Percentiles rank a stretch among this genome's conserved stretches.
Evolutionary conservation across 2,113 vertebrate species (phyloP).

Genomic region (Hippoglossus stenolepis): DNA sequence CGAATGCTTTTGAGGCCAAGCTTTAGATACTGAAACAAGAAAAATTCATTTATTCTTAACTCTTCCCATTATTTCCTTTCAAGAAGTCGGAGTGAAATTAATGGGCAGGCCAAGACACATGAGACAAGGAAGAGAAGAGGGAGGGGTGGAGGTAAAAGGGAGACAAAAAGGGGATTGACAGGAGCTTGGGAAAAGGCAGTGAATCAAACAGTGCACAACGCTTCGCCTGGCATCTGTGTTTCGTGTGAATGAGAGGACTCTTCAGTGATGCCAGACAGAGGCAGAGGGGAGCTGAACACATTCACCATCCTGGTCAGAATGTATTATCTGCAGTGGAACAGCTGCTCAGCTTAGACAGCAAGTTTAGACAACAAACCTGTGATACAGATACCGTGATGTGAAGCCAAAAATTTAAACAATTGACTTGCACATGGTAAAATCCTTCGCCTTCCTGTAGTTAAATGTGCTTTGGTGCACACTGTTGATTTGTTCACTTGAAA

Average conservation of each 20-base stretch:
- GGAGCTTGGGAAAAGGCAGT: neutral
- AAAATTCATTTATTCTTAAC: slow-evolving; percentile 13
- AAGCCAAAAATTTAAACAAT: neutral
- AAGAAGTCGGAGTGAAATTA: neutral
- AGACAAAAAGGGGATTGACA: slow-evolving; percentile 19
- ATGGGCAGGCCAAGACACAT: neutral
- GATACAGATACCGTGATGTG: neutral
- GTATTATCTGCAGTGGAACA: slow-evolving; percentile 22
- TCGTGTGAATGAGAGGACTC: slow-evolving; percentile 8
- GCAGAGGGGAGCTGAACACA: slow-evolving; percentile 6
- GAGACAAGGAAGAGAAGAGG: neutral
- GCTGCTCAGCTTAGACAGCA: slow-evolving; percentile 1
- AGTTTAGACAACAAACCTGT: neutral
- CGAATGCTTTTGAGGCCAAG: neutral
- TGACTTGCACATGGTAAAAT: neutral
- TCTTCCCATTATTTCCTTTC: slow-evolving; percentile 1
- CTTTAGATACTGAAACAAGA: neutral
- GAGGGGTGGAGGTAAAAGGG: neutral
- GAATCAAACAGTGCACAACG: neutral
- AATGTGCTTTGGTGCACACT: no score
- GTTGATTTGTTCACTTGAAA: no score
- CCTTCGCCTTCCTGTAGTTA: no score
- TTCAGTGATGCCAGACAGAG: slow-evolving; percentile 7
- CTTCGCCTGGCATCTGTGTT: neutral
- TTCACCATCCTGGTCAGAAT: slow-evolving; percentile 25